Percentiles rank a stretch among this genome's conserved stretches.
phyloP scores from a whole-genome alignment of 1,140 invertebrate genomes.

The Eupeodes corollae region DNA sequence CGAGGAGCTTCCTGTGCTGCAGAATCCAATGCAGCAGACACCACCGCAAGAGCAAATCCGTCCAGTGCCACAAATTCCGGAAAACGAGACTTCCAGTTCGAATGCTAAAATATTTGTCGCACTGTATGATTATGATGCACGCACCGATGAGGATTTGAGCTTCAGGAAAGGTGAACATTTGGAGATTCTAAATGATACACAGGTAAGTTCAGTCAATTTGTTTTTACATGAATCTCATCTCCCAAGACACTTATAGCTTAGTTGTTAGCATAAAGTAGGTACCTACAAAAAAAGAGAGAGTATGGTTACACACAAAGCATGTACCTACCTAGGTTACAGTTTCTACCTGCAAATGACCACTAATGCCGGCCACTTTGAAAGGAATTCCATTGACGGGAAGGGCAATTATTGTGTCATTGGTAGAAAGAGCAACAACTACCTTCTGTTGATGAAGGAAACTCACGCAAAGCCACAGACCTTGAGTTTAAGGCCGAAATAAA shows the following conservation, averaged over 20 bases:
- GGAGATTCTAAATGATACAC: conserved; percentile 95
- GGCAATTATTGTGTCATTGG: too few relatives aligned
- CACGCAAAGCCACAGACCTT: too few relatives aligned
- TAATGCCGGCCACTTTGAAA: too few relatives aligned
- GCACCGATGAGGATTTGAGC: conserved; percentile 96
- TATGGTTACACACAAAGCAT: too few relatives aligned
- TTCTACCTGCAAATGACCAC: too few relatives aligned
- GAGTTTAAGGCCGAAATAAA: too few relatives aligned
- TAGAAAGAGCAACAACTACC: too few relatives aligned
- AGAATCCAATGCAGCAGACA: conserved; percentile 16
- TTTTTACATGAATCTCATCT: neutral
- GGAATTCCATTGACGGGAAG: too few relatives aligned
- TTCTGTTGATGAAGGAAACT: too few relatives aligned
- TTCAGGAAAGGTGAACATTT: conserved; percentile 97
- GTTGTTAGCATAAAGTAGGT: neutral
- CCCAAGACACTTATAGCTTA: neutral
- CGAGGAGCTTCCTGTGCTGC: conserved; percentile 26
- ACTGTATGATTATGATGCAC: conserved; percentile 96
- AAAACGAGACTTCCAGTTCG: conserved; percentile 50
- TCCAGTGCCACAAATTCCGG: conserved; percentile 42
- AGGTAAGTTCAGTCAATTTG: conserved; percentile 38
- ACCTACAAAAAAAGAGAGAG: too few relatives aligned
- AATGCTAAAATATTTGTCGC: conserved; percentile 89
- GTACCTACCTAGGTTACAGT: too few relatives aligned
- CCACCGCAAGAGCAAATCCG: conserved; percentile 33